phyloP scores from a whole-genome alignment of 2,888 invertebrate genomes.

The Sylvicola cinctus region DNA sequence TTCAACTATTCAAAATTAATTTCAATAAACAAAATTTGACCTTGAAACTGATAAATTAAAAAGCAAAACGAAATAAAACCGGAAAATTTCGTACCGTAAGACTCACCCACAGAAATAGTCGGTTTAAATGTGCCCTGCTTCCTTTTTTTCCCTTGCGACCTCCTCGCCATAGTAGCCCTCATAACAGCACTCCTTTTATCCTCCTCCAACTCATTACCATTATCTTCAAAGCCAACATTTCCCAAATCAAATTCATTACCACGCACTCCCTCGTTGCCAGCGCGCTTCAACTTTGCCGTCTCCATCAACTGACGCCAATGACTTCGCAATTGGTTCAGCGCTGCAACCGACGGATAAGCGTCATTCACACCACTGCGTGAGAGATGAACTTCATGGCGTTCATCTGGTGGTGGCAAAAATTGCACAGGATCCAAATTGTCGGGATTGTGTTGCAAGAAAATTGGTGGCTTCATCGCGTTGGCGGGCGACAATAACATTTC shows the following conservation, averaged over 20 bases:
- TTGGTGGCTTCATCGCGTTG: no score
- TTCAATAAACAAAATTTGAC: neutral
- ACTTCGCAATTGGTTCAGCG: no score
- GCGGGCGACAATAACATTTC: no score
- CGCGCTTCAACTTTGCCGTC: neutral
- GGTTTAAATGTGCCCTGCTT: conserved; percentile 11
- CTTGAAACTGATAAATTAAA: neutral
- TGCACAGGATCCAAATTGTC: no score
- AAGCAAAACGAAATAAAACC: neutral
- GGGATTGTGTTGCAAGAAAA: no score
- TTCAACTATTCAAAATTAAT: neutral
- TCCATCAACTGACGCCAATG: neutral
- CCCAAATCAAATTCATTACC: neutral
- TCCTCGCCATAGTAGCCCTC: neutral
- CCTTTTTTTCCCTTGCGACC: neutral
- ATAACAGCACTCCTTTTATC: neutral
- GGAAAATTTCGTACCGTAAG: conserved; percentile 7
- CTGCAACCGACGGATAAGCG: no score
- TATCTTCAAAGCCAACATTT: neutral
- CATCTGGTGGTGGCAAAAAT: no score
- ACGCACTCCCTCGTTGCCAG: neutral
- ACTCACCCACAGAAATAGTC: conserved; percentile 24
- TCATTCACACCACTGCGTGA: no score
- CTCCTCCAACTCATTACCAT: neutral
- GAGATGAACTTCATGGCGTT: no score